phyloP scores from a whole-genome alignment of 2,797 vertebrate genomes.

The Hippoglossus hippoglossus region DNA sequence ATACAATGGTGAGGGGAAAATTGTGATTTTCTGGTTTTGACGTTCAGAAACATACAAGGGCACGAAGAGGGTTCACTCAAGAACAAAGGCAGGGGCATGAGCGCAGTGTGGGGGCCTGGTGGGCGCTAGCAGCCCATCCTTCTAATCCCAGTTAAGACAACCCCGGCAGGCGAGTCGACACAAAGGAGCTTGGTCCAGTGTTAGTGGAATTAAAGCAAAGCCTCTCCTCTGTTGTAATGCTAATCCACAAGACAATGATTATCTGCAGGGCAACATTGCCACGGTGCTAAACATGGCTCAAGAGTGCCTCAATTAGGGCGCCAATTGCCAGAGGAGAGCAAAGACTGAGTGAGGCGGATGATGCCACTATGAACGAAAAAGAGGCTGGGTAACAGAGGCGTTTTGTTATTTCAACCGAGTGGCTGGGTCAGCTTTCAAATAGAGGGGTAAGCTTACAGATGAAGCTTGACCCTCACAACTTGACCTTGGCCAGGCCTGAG shows the following conservation, averaged over 20 bases:
- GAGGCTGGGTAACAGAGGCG: not conserved
- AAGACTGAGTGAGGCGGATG: conserved; percentile 40
- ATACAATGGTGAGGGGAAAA: conserved; percentile 3
- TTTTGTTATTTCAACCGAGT: conserved; percentile 51
- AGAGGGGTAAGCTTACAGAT: conserved; percentile 34
- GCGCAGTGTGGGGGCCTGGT: conserved; percentile 34
- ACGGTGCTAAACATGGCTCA: conserved; percentile 77
- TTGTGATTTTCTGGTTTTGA: conserved; percentile 13
- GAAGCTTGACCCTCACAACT: conserved; percentile 27
- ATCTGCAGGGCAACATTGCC: conserved; percentile 76
- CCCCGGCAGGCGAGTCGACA: conserved; percentile 62
- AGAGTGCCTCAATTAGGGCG: conserved; percentile 74
- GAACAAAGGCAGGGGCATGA: conserved; percentile 26
- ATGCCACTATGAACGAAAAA: conserved; percentile 14
- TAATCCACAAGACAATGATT: conserved; percentile 83
- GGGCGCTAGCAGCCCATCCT: conserved; percentile 37
- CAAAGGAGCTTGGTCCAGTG: conserved; percentile 76
- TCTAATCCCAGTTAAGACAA: conserved; percentile 81
- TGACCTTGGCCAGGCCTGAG: conserved; percentile 31
- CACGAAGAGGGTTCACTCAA: conserved; percentile 30
- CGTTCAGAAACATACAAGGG: conserved; percentile 23
- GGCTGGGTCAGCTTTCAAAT: conserved; percentile 43
- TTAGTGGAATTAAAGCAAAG: conserved; percentile 82
- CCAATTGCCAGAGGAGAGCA: conserved; percentile 55
- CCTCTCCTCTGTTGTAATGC: conserved; percentile 79